Evolutionary conservation across 2,888 invertebrate species (phyloP).

Genomic region (Agrochola macilenta): DNA sequence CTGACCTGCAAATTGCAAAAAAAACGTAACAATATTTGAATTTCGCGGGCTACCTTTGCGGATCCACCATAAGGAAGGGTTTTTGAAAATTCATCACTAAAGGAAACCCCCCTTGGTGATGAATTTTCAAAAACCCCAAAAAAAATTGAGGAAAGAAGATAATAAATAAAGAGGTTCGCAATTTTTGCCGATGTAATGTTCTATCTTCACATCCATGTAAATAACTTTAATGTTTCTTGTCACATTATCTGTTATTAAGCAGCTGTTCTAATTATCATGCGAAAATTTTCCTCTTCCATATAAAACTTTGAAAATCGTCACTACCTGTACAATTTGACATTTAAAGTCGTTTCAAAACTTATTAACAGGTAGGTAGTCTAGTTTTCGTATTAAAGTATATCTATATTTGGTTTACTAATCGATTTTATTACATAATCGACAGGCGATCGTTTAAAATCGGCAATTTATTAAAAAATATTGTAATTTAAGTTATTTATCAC

Average conservation of each 20-base stretch:
- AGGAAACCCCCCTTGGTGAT: too few relatives aligned
- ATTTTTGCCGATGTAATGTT: not conserved
- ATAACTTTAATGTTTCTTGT: conserved; percentile 1
- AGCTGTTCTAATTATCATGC: conserved; percentile 12
- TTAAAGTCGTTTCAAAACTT: conserved; percentile 38
- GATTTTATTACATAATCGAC: conserved; percentile 43
- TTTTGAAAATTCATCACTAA: too few relatives aligned
- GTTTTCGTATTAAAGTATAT: conserved; percentile 29
- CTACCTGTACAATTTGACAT: conserved; percentile 53
- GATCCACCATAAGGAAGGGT: not conserved
- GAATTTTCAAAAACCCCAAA: too few relatives aligned
- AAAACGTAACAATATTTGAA: too few relatives aligned
- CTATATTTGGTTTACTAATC: conserved; percentile 55
- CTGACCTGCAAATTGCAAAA: too few relatives aligned
- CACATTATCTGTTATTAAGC: not conserved
- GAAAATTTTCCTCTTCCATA: conserved; percentile 27
- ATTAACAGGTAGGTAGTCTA: conserved; percentile 22
- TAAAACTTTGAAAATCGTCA: conserved; percentile 16
- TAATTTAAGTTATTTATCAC: conserved; percentile 54
- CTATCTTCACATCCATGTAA: not conserved
- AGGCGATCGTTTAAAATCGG: conserved; percentile 28
- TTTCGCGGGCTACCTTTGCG: too few relatives aligned
- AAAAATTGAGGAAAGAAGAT: too few relatives aligned
- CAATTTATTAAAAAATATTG: conserved; percentile 51
- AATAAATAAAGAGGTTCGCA: not conserved